Conservation (phyloP, 2,113 vertebrate species). For the Leptobrachium leishanense region DNA sequence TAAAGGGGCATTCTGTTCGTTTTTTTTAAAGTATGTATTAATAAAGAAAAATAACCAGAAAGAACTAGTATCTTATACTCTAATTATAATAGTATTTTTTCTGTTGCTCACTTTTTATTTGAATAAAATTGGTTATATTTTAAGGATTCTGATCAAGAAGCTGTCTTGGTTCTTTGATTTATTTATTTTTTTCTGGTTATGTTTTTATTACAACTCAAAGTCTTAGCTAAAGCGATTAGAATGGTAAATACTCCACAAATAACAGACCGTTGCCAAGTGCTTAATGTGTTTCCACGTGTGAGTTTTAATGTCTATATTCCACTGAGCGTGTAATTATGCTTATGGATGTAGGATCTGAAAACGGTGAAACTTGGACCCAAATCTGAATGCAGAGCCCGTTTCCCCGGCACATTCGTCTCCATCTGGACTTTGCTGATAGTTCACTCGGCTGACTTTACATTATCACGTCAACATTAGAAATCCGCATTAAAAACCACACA, state of each 20-base stretch:
- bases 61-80: no score
- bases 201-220: background rate
- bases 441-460: slow-evolving; percentile 22
- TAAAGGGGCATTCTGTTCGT: no score
- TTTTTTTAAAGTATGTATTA: no score
- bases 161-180: background rate
- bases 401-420: background rate
- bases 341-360: background rate
- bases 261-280: background rate
- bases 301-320: background rate
- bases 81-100: no score
- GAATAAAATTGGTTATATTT: no score
- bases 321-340: background rate
- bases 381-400: background rate
- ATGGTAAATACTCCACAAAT: background rate
- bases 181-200: background rate
- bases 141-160: no score
- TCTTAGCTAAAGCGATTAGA: background rate
- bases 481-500: background rate
- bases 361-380: background rate
- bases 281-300: background rate
- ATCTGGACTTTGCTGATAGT: slow-evolving; percentile 36
- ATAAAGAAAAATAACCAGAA: no score
- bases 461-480: slow-evolving; percentile 17
- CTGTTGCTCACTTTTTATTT: no score